Evolutionary conservation across 2,797 vertebrate genomes (phyloP), one percentile per base, ranked within the genome.

Genomic region (Mallotus villosus): DNA sequence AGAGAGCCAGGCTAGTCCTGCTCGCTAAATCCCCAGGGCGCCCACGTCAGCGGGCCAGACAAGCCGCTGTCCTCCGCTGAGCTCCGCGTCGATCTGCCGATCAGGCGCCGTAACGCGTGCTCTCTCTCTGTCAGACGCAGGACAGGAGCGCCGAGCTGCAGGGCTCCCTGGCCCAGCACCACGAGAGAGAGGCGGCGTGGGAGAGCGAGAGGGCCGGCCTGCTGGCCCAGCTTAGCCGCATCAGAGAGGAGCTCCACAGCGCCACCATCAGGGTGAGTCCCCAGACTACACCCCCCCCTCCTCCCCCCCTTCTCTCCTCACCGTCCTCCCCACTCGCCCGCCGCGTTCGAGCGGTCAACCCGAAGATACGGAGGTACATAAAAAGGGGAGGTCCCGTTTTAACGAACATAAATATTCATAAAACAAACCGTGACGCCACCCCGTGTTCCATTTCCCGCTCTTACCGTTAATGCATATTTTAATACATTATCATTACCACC

Each of bases 341-440:
- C 59, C 55, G 27, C 76, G 72, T 82, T 79, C 73, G 79, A 81
- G 62, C 62, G 72, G 83, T 91, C 89, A 87, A 73, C 75, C 72
- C 73, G 25, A 81, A 89, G 83, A 92, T 76, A 34, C 82, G 87
- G 78, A 77, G 76, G 82, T 83, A 86, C 81, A 83, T 86, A 87
- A 88, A 90, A 34, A 88, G 85, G 80, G 82, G 74, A 85, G 78
- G 74, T 81, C 87, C 79, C 86, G 80, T 90, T 91, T 92, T 92
- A 92, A 93, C 93, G 91, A 90, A 82, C 89, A 91, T 92, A 85
- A 91, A 91, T 92, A 92, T 92, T 91, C 89, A 90, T 90, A 83
- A 88, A 91, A 92, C 85, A 82, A 81, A 82, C 86, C 32, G 73
- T 83, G 82, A 90, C 86, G 73, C 78, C 85, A 70, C 73, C 85